These are phyloP conservation scores for Butastur rufipennis DNA, from an alignment of 2,113 vertebrate species.

Conservation along the genomic window DNA sequence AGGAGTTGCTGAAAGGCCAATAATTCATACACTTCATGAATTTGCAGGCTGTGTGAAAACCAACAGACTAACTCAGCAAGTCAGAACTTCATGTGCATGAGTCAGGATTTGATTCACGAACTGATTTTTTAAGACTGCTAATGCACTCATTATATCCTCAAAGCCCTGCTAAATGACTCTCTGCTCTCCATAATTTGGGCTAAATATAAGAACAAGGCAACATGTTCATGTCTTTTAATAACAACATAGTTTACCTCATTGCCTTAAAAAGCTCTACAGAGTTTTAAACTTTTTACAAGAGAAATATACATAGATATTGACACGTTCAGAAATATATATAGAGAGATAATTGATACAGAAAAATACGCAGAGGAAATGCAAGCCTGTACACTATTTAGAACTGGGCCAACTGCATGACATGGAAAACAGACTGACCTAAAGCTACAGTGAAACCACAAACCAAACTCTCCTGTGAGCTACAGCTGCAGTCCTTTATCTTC, in stretches of 20 bases:
- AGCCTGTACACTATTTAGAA: neutral
- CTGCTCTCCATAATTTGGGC: neutral
- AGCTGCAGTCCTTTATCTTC: neutral
- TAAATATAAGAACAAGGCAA: neutral
- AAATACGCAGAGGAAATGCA: neutral
- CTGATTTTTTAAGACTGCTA: slow-evolving; percentile 3
- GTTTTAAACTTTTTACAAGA: neutral
- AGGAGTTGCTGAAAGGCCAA: neutral
- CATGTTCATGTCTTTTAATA: neutral
- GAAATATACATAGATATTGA: neutral
- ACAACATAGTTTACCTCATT: neutral
- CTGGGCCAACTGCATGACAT: neutral
- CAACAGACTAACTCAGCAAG: neutral
- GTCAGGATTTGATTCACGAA: slow-evolving; percentile 19
- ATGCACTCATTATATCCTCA: neutral
- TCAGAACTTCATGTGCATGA: neutral
- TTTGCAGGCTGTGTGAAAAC: neutral
- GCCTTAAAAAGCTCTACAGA: neutral
- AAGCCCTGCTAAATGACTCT: neutral
- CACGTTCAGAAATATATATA: neutral
- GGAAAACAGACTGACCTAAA: neutral
- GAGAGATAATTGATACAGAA: neutral
- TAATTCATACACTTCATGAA: neutral
- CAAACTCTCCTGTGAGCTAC: neutral
- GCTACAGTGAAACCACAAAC: neutral